Evolutionary conservation across 2,888 invertebrate genomes (phyloP).

Genomic region (Nomada fucata): DNA sequence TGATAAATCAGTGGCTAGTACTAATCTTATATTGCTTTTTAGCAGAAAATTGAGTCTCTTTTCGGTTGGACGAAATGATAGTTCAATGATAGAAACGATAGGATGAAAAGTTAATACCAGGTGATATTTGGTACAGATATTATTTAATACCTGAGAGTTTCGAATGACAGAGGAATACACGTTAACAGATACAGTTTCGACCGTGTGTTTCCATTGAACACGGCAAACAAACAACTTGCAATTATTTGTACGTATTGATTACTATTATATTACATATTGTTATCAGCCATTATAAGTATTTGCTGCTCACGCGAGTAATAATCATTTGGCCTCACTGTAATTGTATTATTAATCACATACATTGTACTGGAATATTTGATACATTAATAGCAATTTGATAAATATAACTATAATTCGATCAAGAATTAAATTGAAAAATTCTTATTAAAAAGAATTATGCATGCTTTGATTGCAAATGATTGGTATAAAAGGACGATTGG

Average conservation of each 20-base stretch:
- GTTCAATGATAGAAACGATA: not conserved
- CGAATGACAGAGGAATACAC: not conserved
- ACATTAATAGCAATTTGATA: too few relatives aligned
- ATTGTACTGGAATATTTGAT: too few relatives aligned
- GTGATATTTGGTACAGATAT: not conserved
- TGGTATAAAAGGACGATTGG: too few relatives aligned
- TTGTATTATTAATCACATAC: not conserved
- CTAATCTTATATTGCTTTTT: not conserved
- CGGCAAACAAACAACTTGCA: not conserved
- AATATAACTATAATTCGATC: too few relatives aligned
- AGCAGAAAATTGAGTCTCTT: not conserved
- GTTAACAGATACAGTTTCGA: not conserved
- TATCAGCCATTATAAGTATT: not conserved
- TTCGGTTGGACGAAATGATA: not conserved
- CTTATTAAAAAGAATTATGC: too few relatives aligned
- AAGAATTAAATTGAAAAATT: too few relatives aligned
- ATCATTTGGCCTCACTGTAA: not conserved
- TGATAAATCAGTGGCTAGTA: not conserved
- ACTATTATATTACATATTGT: conserved; percentile 1
- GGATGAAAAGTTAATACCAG: not conserved
- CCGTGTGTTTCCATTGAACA: not conserved
- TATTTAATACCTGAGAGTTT: not conserved
- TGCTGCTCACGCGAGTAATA: not conserved
- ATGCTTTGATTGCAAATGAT: too few relatives aligned
- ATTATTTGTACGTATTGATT: conserved; percentile 17